Base-by-base conservation (phyloP, 2,113 vertebrate species). In the Phalacrocorax brasilianus region DNA sequence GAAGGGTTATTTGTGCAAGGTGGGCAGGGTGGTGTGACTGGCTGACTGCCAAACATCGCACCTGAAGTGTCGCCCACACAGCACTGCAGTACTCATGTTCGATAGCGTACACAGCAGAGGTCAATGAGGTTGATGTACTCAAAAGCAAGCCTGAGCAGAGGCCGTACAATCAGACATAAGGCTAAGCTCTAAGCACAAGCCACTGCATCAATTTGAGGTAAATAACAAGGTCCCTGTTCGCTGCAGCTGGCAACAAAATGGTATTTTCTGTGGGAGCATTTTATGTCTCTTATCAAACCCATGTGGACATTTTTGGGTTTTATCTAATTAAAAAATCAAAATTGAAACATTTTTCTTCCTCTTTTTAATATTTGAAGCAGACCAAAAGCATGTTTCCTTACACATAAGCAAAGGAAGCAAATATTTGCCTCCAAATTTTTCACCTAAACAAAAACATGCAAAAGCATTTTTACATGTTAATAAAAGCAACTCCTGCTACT, bases 401-500 rank as follows among this genome's bases (percentile, higher is more conserved):
- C 72, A 82, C 32, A 56, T 32, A 89, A 75, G 28, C 61, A 87
- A 79, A 81, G 22, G 73, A 90, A 95, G 73, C 45, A 96, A 92
- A 92, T 89, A 93, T 93, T 92, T 93, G 38, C 74, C 35, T 89
- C 42, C 38, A 73, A 61, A 82, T 44, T 93, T 92, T 85, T 88
- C 50, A 80, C 88, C 81, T 85, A 55, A 76, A 91, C 58, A 66
- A 71, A 94, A 93, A 94, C 88, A 85, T 45, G 62, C 45, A 55
- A 83, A 94, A 91, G 49, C 72, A 93, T 92, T n/a, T 88, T 86
- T 93, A 85, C 73, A 92, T 92, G 86, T 94, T 96, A 96, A 95
- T 92, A 97, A 96, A 96, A 93, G 66, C 94, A 82, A 84, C 88
- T 97, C 66, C 91, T 97, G 90, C 88, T 86, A 66, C 91, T 91